phyloP scores from a whole-genome alignment of 1,140 invertebrate species.

The Glomeris maerens region DNA sequence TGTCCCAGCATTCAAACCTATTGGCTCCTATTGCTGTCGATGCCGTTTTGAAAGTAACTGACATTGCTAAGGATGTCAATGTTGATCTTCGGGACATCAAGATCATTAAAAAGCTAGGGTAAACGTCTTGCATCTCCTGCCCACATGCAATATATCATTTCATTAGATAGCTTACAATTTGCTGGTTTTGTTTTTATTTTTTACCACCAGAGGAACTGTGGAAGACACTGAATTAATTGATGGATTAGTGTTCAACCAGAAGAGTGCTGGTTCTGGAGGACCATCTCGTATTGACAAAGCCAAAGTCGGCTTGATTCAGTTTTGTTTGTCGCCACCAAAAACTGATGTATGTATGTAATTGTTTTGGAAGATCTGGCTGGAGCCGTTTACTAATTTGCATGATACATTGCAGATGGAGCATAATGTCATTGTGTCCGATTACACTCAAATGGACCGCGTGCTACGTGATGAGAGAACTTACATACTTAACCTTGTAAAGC shows the following conservation, averaged over 20 bases:
- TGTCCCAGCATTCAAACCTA: conserved; percentile 89
- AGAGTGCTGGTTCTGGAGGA: conserved; percentile 74
- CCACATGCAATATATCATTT: too few species aligned
- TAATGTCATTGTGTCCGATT: conserved; percentile 93
- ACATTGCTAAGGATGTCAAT: conserved; percentile 45
- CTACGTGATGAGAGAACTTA: conserved; percentile 96
- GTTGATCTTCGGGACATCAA: conserved; percentile 76
- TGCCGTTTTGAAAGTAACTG: conserved; percentile 77
- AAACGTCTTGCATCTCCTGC: conserved; percentile 11
- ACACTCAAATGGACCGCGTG: conserved; percentile 96
- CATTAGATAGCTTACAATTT: background rate
- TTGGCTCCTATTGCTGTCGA: conserved; percentile 94
- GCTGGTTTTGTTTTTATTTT: conserved; percentile 6
- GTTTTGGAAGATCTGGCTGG: background rate
- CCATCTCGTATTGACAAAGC: conserved; percentile 91
- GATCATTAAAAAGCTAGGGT: conserved; percentile 86
- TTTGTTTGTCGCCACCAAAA: conserved; percentile 98
- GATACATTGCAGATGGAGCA: conserved; percentile 78
- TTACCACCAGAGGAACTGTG: conserved; percentile 55
- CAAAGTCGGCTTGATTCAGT: conserved; percentile 97
- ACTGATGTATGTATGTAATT: conserved; percentile 64
- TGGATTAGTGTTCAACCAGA: conserved; percentile 86
- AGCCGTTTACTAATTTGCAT: background rate
- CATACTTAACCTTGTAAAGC: conserved; percentile 96
- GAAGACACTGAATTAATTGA: conserved; percentile 95